These are phyloP conservation scores for Nephrotoma guestfalica DNA, from an alignment of 2,888 invertebrate genomes.

Conservation along the genomic window DNA sequence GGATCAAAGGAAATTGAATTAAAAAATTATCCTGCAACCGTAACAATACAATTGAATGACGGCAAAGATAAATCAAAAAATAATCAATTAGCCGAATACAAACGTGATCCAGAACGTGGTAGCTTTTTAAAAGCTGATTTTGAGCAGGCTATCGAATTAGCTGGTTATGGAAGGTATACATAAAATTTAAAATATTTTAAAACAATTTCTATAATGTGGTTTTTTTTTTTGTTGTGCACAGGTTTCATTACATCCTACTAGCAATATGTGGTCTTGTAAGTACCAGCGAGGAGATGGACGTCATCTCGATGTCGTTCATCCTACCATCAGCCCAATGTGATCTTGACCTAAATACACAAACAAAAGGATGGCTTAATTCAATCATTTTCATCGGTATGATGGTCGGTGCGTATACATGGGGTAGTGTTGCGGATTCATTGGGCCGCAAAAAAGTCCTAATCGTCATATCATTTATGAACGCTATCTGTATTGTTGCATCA, in stretches of 20 bases:
- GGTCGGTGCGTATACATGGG: conserved; percentile 89
- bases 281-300: conserved; percentile 92
- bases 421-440: conserved; percentile 75
- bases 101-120: conserved; percentile 47
- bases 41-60: conserved; percentile 6
- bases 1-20: conserved; percentile 49
- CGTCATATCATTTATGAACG: conserved; percentile 81
- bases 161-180: conserved; percentile 36
- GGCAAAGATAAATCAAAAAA: conserved; percentile 9
- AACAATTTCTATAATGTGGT: not conserved
- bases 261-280: conserved; percentile 87
- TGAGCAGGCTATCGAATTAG: conserved; percentile 74
- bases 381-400: conserved; percentile 85
- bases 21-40: conserved; percentile 21
- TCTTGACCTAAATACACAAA: conserved; percentile 67
- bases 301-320: conserved; percentile 90
- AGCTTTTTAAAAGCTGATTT: conserved; percentile 65
- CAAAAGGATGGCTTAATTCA: conserved; percentile 69
- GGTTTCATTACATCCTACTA: conserved; percentile 79
- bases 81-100: not conserved
- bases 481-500: conserved; percentile 75
- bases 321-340: conserved; percentile 88
- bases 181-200: not conserved
- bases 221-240: not conserved
- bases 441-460: conserved; percentile 80